Evolutionary conservation across 2,113 vertebrate genomes (phyloP).

Genomic region (Blennius ocellaris): DNA sequence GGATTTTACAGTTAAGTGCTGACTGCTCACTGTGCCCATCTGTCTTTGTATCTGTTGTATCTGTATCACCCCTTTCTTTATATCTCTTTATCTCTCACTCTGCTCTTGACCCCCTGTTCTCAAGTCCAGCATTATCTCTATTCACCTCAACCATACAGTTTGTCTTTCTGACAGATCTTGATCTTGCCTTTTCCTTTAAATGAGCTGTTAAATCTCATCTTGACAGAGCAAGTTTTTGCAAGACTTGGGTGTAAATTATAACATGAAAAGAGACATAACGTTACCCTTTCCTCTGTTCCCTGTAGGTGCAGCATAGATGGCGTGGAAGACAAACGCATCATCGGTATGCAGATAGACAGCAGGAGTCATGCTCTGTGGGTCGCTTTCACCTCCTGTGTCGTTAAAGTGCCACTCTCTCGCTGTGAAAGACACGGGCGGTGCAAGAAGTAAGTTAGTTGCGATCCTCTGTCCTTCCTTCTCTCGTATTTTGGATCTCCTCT

Average conservation of each 20-base stretch:
- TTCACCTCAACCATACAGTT: conserved; percentile 48
- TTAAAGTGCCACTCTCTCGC: conserved; percentile 93
- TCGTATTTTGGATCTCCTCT: not conserved
- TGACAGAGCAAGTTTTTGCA: not conserved
- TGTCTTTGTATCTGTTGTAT: conserved; percentile 71
- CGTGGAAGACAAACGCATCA: conserved; percentile 93
- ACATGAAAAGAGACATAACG: not conserved
- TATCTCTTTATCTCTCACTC: conserved; percentile 64
- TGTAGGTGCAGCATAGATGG: conserved; percentile 94
- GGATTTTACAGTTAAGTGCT: conserved; percentile 72
- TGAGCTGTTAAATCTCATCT: conserved; percentile 28
- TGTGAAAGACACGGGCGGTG: conserved; percentile 93
- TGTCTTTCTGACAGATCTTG: conserved; percentile 49
- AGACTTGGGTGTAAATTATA: not conserved
- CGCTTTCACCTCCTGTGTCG: conserved; percentile 94
- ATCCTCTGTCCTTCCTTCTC: not conserved
- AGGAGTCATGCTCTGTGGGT: conserved; percentile 88
- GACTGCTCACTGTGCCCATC: conserved; percentile 74
- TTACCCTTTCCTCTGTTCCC: conserved; percentile 1
- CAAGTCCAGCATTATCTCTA: conserved; percentile 54
- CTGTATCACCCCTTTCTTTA: conserved; percentile 61
- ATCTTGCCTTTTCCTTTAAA: conserved; percentile 40
- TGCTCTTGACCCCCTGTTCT: conserved; percentile 52
- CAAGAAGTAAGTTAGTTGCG: conserved; percentile 88
- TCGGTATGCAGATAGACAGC: conserved; percentile 94